These are phyloP conservation scores for Steromphala cineraria DNA, from an alignment of 2,888 invertebrate genomes.

Conservation along the genomic window DNA sequence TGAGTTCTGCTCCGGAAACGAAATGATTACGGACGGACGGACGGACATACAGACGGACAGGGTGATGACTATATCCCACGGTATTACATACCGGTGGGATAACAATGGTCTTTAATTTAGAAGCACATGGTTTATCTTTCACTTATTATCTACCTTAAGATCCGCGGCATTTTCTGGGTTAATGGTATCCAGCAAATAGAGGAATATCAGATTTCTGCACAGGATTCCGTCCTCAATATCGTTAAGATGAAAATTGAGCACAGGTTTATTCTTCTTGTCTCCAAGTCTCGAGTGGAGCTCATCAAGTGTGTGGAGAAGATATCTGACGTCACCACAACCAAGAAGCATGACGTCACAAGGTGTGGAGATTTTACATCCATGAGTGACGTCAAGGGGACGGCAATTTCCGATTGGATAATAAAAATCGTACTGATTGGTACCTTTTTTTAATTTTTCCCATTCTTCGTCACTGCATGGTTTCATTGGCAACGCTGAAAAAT, in stretches of 20 bases:
- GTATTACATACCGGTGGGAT: too few species aligned
- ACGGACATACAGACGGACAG: too few species aligned
- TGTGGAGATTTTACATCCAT: background rate
- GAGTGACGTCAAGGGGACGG: background rate
- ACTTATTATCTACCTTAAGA: background rate
- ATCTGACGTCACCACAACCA: background rate
- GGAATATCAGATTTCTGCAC: background rate
- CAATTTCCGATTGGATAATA: constrained; percentile 3
- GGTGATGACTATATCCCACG: too few species aligned
- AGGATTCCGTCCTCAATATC: constrained; percentile 13
- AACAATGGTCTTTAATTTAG: too few species aligned
- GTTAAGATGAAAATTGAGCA: constrained; percentile 5
- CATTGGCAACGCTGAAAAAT: too few species aligned
- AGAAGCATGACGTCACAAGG: background rate
- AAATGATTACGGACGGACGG: too few species aligned
- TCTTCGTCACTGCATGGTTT: too few species aligned
- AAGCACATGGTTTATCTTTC: too few species aligned
- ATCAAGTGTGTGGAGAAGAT: background rate
- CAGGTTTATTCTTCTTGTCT: too few species aligned
- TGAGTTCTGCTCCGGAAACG: too few species aligned
- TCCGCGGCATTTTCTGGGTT: background rate
- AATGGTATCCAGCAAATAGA: background rate
- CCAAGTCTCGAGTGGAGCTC: background rate
- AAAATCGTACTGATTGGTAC: background rate
- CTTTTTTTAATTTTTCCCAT: too few species aligned